Base-by-base conservation (phyloP, 1,140 invertebrate species). In the Reticulitermes speratus region DNA sequence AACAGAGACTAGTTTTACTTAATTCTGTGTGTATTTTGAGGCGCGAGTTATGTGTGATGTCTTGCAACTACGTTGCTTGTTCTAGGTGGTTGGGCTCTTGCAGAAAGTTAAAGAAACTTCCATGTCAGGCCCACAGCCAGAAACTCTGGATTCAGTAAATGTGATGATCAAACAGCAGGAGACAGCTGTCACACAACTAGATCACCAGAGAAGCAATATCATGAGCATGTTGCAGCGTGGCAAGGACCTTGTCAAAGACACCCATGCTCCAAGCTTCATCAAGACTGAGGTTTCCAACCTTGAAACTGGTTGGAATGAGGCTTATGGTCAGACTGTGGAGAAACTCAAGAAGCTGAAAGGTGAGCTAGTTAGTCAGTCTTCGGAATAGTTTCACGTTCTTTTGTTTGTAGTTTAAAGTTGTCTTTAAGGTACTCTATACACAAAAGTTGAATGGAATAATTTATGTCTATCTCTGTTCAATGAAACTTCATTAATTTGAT, bases 141-240 rank as follows among this genome's bases (percentile, higher is more conserved):
- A 97, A 88, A 95, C 94, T 44, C 90, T 96, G 25, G 95, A 96
- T 88, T 94, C 94, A 86, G 93, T 98, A 2, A 94, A 95, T 87
- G 94, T 94, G 86, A 92, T 96, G 83, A 95, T 97, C 32, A 90
- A 93, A 59, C 94, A 97, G 89, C 97, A 98, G 90, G 96, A 97
- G 91, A 93, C 92, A 84, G 94, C 96, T 14, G 93, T 97, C 48
- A 94, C 94, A 88, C 95, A 97, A 89, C 91, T 99, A 32, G 97
- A 98, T 89, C 94, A 95, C 88, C 97, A 98, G 90, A 92, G 97
- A 89, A 93, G 95, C 5, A 96, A 95, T 84, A 96, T 99, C 48
- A 95, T 98, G 91, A 96, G 96, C 23, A 96, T 98, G 93, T 91
- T 99, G 8, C 97, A 98, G 90, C 93, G 95, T 87, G 98, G 98